A percentile compares a stretch with the other conserved stretches of the same genome.
These are phyloP conservation scores for Solenopsis invicta DNA, from an alignment of 1,140 invertebrate species.

Conservation along the genomic window DNA sequence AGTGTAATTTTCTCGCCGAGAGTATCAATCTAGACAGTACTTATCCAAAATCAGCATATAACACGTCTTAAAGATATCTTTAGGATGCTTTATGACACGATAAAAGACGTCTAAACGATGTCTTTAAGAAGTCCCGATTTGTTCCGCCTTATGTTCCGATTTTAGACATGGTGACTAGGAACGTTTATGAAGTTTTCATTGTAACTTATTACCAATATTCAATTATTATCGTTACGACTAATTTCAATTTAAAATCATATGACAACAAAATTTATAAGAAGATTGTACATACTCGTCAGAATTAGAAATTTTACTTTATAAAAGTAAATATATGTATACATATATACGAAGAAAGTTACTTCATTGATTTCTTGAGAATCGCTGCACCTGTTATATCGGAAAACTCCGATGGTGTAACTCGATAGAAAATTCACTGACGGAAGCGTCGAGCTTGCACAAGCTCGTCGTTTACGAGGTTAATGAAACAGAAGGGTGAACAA, in stretches of 20 bases:
- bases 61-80: no score
- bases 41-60: no score
- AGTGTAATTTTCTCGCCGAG: neutral
- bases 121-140: no score
- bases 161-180: no score
- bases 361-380: constrained; percentile 45
- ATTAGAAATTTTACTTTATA: no score
- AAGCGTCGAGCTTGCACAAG: constrained; percentile 36
- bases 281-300: neutral
- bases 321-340: no score
- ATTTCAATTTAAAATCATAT: neutral
- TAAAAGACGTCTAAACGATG: no score
- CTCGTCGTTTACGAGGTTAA: constrained; percentile 75
- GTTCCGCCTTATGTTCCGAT: no score
- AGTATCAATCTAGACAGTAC: neutral
- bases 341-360: neutral
- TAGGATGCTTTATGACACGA: no score
- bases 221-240: neutral
- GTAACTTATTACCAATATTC: neutral
- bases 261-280: neutral
- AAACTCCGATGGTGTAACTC: constrained; percentile 46
- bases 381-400: constrained; percentile 33
- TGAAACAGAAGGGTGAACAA: constrained; percentile 86
- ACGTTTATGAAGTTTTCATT: no score
- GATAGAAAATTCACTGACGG: constrained; percentile 43